Percentiles rank a stretch among this genome's conserved stretches.
Evolutionary conservation across 2,797 vertebrate species (phyloP).

Genomic region (Sebastes flavidus): DNA sequence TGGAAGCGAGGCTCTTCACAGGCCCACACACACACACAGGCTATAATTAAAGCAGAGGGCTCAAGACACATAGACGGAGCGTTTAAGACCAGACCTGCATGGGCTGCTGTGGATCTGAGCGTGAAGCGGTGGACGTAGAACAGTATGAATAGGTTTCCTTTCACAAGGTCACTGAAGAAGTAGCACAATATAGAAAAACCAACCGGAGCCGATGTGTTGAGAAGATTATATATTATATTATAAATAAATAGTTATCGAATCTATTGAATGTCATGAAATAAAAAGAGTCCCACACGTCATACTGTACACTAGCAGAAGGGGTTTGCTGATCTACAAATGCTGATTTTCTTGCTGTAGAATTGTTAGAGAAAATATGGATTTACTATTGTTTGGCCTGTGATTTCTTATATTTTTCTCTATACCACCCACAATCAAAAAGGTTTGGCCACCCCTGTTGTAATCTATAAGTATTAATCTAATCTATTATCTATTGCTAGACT

Average conservation of each 20-base stretch:
- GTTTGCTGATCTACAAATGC: too few relatives aligned
- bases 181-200: background rate
- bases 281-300: background rate
- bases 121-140: background rate
- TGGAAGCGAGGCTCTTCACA: conserved; percentile 27
- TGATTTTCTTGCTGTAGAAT: too few relatives aligned
- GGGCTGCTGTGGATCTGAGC: conserved; percentile 7
- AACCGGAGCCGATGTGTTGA: background rate
- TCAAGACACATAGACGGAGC: conserved; percentile 26
- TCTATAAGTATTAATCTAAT: rapidly evolving
- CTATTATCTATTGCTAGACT: background rate
- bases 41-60: conserved; percentile 61
- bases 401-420: too few relatives aligned
- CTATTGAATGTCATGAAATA: background rate
- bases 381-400: too few relatives aligned
- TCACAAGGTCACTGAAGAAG: background rate
- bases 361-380: too few relatives aligned
- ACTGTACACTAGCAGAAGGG: too few relatives aligned
- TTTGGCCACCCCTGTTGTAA: background rate
- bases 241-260: background rate
- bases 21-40: conserved; percentile 30
- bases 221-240: background rate
- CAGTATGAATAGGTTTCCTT: background rate
- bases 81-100: conserved; percentile 16
- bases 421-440: too few relatives aligned